These are phyloP conservation scores for Scaptomyza caliginosa DNA, from an alignment of 2,888 invertebrate species.

Conservation along the genomic window DNA sequence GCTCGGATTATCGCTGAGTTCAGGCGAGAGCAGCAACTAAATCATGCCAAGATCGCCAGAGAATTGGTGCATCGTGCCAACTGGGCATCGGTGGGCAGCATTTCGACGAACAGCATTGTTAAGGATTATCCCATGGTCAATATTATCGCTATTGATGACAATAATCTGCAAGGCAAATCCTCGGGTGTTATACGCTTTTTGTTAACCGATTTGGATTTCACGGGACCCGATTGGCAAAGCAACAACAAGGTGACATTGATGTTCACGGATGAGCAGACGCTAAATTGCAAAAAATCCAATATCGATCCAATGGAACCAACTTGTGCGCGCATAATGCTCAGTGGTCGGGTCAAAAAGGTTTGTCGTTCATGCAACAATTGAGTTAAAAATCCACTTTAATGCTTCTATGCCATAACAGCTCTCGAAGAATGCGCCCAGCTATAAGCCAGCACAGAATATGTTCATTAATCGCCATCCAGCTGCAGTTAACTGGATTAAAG, in stretches of 20 bases:
- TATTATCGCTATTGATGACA: conserved; percentile 83
- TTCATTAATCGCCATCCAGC: conserved; percentile 82
- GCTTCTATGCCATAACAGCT: conserved; percentile 54
- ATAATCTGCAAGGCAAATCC: conserved; percentile 62
- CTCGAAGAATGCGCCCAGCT: conserved; percentile 43
- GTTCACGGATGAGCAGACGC: conserved; percentile 81
- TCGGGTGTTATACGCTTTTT: conserved; percentile 82
- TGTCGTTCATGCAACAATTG: not conserved
- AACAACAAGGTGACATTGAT: conserved; percentile 81
- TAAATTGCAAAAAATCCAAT: conserved; percentile 71
- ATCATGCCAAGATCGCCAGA: conserved; percentile 83
- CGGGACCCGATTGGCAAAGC: conserved; percentile 81
- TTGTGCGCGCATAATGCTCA: conserved; percentile 81
- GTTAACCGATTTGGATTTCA: conserved; percentile 83
- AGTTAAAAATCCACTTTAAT: not conserved
- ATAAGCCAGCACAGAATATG: conserved; percentile 61
- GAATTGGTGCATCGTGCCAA: conserved; percentile 80
- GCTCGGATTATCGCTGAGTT: conserved; percentile 68
- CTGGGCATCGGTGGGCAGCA: conserved; percentile 83
- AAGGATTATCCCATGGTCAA: conserved; percentile 83
- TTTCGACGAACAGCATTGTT: conserved; percentile 77
- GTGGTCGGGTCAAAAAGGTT: conserved; percentile 80
- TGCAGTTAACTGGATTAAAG: conserved; percentile 74
- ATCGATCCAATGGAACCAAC: conserved; percentile 84
- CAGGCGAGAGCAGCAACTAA: conserved; percentile 41